Evolutionary conservation across 2,113 vertebrate species (phyloP).

Genomic region (Opisthocomus hoazin): DNA sequence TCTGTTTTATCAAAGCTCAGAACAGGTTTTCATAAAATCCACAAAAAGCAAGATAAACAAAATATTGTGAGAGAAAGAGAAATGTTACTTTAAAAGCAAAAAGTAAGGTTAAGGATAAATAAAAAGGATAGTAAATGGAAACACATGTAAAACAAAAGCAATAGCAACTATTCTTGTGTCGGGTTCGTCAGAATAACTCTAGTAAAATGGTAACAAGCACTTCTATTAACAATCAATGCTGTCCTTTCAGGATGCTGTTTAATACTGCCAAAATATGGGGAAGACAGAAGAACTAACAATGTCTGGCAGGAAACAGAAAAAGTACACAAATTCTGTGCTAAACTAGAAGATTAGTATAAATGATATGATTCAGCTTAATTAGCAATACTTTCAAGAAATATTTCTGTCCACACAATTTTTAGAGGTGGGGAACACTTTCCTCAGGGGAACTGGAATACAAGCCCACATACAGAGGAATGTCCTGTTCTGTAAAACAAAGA

Average conservation of each 20-base stretch:
- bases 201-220: not conserved
- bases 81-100: not conserved
- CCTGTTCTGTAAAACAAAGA: not conserved
- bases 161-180: not conserved
- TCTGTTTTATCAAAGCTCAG: not conserved
- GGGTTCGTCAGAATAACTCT: not conserved
- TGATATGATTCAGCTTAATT: not conserved
- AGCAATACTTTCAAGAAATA: not conserved
- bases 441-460: not conserved
- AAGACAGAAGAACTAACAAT: not conserved
- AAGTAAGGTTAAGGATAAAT: not conserved
- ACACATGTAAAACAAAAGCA: not conserved
- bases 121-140: not conserved
- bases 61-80: not conserved
- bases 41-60: not conserved
- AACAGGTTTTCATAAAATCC: not conserved
- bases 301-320: not conserved
- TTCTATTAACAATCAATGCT: not conserved
- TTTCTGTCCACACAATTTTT: not conserved
- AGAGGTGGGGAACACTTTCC: not conserved
- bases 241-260: not conserved
- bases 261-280: not conserved
- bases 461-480: rapidly evolving
- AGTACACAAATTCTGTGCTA: not conserved
- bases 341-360: not conserved